These are phyloP conservation scores for Acanthosepion pharaonis DNA, from an alignment of 2,888 invertebrate genomes.

Conservation along the genomic window DNA sequence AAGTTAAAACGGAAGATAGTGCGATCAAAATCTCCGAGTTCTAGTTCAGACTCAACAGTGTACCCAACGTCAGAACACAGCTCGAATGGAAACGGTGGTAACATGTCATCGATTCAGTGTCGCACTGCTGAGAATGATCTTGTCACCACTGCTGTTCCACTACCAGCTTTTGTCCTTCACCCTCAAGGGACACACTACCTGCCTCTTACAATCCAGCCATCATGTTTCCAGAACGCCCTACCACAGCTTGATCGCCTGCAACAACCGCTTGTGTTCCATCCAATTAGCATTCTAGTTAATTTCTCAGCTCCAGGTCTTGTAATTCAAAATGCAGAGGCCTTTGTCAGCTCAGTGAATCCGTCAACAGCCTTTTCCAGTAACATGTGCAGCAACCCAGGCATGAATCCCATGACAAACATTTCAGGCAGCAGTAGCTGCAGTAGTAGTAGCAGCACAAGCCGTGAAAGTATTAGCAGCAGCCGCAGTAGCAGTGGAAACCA, in stretches of 20 bases:
- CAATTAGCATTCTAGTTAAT: constrained; percentile 71
- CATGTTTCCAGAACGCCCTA: constrained; percentile 74
- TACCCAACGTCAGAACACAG: constrained; percentile 58
- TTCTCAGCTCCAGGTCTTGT: constrained; percentile 61
- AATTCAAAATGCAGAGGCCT: constrained; percentile 34
- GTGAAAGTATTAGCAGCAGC: background rate
- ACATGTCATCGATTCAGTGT: constrained; percentile 45
- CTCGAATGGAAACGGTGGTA: constrained; percentile 53
- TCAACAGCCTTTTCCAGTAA: background rate
- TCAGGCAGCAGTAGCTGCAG: background rate
- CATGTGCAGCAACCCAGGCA: background rate
- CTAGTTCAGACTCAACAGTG: constrained; percentile 55
- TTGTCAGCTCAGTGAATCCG: constrained; percentile 24
- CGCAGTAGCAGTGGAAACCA: background rate
- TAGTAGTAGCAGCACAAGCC: background rate
- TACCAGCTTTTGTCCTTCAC: constrained; percentile 92
- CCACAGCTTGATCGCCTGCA: constrained; percentile 47
- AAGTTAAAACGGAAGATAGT: constrained; percentile 42
- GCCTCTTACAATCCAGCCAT: constrained; percentile 78
- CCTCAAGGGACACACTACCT: constrained; percentile 91
- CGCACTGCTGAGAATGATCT: constrained; percentile 48
- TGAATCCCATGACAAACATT: background rate
- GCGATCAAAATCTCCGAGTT: constrained; percentile 45
- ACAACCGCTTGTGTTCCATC: constrained; percentile 65
- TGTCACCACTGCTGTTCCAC: constrained; percentile 52